Evolutionary conservation across 2,888 invertebrate species (phyloP).

Genomic region (Smittia aterrima): DNA sequence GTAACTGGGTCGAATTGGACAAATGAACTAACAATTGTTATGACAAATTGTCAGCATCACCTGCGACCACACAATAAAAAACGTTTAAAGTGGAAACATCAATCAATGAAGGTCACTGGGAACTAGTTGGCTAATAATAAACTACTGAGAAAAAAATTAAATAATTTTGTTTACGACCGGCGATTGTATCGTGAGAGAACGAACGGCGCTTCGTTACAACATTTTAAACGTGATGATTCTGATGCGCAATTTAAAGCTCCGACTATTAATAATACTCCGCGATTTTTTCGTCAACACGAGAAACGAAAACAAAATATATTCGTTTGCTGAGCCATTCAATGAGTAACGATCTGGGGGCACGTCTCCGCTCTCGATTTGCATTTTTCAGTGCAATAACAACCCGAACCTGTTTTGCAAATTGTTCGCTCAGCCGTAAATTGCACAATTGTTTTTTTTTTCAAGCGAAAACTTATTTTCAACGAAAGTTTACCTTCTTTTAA

Average conservation of each 20-base stretch:
- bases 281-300: not conserved
- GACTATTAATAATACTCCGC: not conserved
- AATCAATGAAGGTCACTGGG: not conserved
- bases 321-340: not conserved
- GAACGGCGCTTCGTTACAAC: not conserved
- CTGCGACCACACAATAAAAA: not conserved
- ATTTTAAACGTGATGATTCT: too few relatives aligned
- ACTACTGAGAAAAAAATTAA: not conserved
- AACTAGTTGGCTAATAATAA: not conserved
- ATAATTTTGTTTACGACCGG: not conserved
- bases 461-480: not conserved
- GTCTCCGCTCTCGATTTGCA: not conserved
- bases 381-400: not conserved
- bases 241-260: too few relatives aligned
- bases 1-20: too few relatives aligned
- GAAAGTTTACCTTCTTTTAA: constrained; percentile 66
- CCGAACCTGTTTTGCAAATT: not conserved
- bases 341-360: not conserved
- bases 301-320: not conserved
- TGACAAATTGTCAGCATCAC: too few relatives aligned
- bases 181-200: not conserved
- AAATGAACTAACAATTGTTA: too few relatives aligned
- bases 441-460: too few relatives aligned
- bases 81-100: not conserved
- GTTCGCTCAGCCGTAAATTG: too few relatives aligned